A percentile compares a stretch with the other conserved stretches of the same genome.
These are phyloP conservation scores for Pseudotriccus pelzelni DNA, from an alignment of 2,797 vertebrate genomes.

Conservation along the genomic window DNA sequence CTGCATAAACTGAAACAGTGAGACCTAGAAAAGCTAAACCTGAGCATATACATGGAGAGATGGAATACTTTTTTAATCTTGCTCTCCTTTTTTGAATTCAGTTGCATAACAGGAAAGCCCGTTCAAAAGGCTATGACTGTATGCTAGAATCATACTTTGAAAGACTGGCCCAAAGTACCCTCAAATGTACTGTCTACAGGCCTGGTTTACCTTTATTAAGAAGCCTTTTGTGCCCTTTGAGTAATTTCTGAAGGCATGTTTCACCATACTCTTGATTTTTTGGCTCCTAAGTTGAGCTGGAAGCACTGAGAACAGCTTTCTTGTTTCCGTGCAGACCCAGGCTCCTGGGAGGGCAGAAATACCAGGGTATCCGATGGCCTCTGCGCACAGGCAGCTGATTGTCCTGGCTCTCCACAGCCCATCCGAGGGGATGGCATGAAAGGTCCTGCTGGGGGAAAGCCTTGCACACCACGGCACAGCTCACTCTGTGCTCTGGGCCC, in stretches of 20 bases:
- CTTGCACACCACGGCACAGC: background rate
- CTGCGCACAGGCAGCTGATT: background rate
- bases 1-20: background rate
- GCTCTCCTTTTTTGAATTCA: background rate
- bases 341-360: background rate
- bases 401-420: background rate
- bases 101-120: background rate
- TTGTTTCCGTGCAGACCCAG: background rate
- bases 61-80: background rate
- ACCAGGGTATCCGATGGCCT: background rate
- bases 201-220: background rate
- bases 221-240: background rate
- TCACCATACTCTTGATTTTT: background rate
- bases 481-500: background rate
- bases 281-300: background rate
- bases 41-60: background rate
- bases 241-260: background rate
- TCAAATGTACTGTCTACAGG: background rate
- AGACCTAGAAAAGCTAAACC: background rate
- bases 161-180: background rate
- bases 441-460: background rate
- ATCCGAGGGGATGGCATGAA: rapidly evolving
- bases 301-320: background rate
- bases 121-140: background rate
- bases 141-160: background rate